Conservation (phyloP, 1,140 invertebrate species). For the Caenorhabditis inopinata region DNA sequence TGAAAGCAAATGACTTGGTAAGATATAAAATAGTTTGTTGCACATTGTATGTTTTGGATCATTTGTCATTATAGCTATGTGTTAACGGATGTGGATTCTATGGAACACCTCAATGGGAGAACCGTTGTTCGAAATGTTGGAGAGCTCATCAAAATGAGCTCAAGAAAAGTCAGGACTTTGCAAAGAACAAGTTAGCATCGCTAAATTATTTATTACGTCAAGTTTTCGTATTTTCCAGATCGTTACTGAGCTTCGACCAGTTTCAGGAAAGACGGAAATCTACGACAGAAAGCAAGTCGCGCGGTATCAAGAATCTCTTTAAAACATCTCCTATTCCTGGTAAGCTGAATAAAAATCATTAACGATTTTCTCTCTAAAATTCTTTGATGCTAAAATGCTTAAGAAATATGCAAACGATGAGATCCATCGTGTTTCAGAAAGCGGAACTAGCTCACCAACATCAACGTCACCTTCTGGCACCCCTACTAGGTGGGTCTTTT, state of each 20-base stretch:
- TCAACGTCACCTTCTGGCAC: not conserved
- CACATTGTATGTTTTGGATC: too few relatives aligned
- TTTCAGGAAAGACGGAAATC: constrained; percentile 84
- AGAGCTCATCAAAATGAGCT: constrained; percentile 65
- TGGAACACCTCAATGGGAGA: constrained; percentile 93
- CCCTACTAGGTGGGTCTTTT: not conserved
- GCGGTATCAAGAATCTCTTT: constrained; percentile 63
- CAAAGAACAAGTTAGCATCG: constrained; percentile 44
- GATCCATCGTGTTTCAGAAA: not conserved
- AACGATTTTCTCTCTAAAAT: not conserved
- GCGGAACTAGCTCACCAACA: constrained; percentile 2
- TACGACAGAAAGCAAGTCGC: constrained; percentile 79
- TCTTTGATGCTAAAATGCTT: too few relatives aligned
- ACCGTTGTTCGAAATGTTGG: constrained; percentile 89
- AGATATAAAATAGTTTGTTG: not conserved
- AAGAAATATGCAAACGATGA: too few relatives aligned
- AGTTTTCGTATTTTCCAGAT: constrained; percentile 41
- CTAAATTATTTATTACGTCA: too few relatives aligned
- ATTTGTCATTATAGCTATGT: constrained; percentile 74
- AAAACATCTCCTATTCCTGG: constrained; percentile 20
- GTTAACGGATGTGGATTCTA: constrained; percentile 93
- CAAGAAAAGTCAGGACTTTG: constrained; percentile 52
- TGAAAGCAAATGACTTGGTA: constrained; percentile 45
- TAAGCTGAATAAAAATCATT: not conserved
- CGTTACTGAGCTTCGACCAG: constrained; percentile 73